Evolutionary conservation across 2,797 vertebrate genomes (phyloP).

Genomic region (Artibeus lituratus): DNA sequence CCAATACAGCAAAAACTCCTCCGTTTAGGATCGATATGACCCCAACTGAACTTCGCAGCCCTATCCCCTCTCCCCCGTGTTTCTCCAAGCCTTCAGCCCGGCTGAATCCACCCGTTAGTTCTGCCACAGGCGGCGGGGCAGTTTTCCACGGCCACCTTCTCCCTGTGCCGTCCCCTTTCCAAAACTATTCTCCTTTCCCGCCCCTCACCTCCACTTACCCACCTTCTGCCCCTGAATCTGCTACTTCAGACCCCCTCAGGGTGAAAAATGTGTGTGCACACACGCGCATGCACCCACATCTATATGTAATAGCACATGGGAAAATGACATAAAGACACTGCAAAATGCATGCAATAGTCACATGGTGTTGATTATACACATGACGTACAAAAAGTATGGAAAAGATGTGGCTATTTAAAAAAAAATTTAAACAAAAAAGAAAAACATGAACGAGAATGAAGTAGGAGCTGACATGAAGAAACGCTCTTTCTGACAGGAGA

Average conservation of each 20-base stretch:
- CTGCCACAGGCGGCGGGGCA: neutral
- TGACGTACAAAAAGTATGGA: neutral
- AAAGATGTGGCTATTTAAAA: neutral
- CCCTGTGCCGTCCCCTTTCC: neutral
- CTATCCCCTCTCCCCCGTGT: neutral
- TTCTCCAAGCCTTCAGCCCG: neutral
- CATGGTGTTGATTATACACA: neutral
- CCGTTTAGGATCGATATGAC: neutral
- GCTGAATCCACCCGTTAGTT: neutral
- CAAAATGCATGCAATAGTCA: neutral
- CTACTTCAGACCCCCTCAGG: neutral
- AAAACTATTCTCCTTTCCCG: neutral
- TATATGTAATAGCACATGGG: neutral
- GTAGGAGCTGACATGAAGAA: neutral
- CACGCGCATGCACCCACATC: fast-evolving
- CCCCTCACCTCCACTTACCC: neutral
- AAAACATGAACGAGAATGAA: neutral
- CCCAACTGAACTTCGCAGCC: neutral
- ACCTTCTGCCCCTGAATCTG: neutral
- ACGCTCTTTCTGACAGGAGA: neutral
- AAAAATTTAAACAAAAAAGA: neutral
- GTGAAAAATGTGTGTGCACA: neutral
- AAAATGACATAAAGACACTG: neutral
- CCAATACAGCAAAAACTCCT: neutral
- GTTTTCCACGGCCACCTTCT: neutral